A percentile compares a stretch with the other conserved stretches of the same genome.
Evolutionary conservation across 2,888 invertebrate genomes (phyloP).

Genomic region (Lypha dubia): DNA sequence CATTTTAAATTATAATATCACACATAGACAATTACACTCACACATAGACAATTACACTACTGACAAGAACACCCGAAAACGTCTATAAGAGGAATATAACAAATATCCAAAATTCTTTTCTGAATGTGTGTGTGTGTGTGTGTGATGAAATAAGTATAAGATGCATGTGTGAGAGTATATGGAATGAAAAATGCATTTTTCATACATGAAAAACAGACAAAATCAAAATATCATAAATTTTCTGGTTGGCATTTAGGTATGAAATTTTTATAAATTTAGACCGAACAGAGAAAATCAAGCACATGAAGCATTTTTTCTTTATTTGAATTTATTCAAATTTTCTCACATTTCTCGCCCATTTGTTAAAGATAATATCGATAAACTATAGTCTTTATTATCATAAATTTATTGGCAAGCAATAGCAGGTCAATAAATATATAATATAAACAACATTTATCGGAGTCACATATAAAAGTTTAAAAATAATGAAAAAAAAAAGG

Average conservation of each 20-base stretch:
- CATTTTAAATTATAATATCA: constrained; percentile 53
- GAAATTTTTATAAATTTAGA: constrained; percentile 26
- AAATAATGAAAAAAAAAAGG: too few species aligned
- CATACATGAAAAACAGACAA: constrained; percentile 41
- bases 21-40: constrained; percentile 68
- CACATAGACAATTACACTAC: too few species aligned
- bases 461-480: too few species aligned
- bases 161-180: constrained; percentile 35
- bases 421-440: too few species aligned
- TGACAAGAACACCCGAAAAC: too few species aligned
- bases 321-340: constrained; percentile 3
- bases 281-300: constrained; percentile 25
- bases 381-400: constrained; percentile 2
- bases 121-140: not conserved
- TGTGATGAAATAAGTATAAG: not conserved
- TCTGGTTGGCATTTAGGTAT: constrained; percentile 11
- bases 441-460: too few species aligned
- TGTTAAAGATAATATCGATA: not conserved
- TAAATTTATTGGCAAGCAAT: constrained; percentile 42
- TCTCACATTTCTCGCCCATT: constrained; percentile 13
- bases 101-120: constrained; percentile 1
- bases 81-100: constrained; percentile 2
- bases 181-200: constrained; percentile 52
- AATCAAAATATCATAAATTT: constrained; percentile 47
- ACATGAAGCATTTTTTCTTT: constrained; percentile 39